Percentiles rank a stretch among this genome's conserved stretches.
These are phyloP conservation scores for Liasis olivaceus DNA, from an alignment of 2,797 vertebrate species.

Conservation along the genomic window DNA sequence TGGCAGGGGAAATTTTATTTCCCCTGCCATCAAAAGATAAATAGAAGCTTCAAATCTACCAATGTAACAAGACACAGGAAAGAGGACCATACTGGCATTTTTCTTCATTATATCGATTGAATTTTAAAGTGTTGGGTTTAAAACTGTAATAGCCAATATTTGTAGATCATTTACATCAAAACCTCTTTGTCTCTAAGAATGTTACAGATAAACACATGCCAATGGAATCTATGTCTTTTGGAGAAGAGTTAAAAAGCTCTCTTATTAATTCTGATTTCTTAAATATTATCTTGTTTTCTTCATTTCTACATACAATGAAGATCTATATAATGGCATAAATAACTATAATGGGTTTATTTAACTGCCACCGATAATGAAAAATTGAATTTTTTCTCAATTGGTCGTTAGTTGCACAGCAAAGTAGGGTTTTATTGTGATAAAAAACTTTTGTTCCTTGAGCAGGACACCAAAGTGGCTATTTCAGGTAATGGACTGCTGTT, in stretches of 20 bases:
- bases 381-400: background rate
- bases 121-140: background rate
- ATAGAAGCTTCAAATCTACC: background rate
- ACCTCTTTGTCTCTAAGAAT: background rate
- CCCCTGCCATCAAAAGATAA: background rate
- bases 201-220: background rate
- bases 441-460: background rate
- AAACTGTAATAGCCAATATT: background rate
- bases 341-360: background rate
- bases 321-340: background rate
- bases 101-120: background rate
- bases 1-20: slow-evolving; percentile 5
- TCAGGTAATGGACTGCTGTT: background rate
- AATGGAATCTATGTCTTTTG: accelerated
- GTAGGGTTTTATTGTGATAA: background rate
- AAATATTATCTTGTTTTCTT: background rate
- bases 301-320: background rate
- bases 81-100: background rate
- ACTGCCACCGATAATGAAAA: background rate
- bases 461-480: background rate
- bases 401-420: background rate
- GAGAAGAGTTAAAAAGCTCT: background rate
- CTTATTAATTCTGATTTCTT: slow-evolving; percentile 3
- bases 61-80: background rate
- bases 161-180: background rate